Conservation (phyloP, 2,888 invertebrate genomes). For the Agrypnus murinus region DNA sequence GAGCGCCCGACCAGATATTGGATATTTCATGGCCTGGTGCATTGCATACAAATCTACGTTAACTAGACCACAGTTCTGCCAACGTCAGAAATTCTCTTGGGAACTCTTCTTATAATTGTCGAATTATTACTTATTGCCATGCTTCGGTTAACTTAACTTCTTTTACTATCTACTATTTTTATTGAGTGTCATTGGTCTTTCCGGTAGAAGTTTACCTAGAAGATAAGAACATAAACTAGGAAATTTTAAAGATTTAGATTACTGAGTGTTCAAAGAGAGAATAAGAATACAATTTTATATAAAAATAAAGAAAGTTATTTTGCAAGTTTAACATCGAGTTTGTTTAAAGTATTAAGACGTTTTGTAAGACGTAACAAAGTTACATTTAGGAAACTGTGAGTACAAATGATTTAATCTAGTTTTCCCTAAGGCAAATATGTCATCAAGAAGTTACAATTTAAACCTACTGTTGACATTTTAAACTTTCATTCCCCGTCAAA, state of each 20-base stretch:
- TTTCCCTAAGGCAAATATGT: constrained; percentile 3
- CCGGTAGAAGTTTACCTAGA: background rate
- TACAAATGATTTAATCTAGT: constrained; percentile 3
- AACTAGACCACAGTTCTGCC: constrained; percentile 26
- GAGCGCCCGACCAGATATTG: constrained; percentile 31
- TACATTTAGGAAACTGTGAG: constrained; percentile 4
- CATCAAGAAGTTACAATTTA: constrained; percentile 5
- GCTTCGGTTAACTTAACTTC: constrained; percentile 20
- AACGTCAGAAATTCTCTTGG: constrained; percentile 24
- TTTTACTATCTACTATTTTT: background rate
- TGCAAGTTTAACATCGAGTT: background rate
- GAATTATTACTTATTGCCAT: constrained; percentile 26
- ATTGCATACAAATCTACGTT: constrained; percentile 31
- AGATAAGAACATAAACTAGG: too few species aligned
- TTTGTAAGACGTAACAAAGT: background rate
- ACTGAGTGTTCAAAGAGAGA: too few species aligned
- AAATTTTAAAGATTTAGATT: too few species aligned
- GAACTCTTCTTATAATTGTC: constrained; percentile 26
- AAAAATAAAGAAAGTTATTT: too few species aligned
- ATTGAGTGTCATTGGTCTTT: background rate
- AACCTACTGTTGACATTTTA: background rate
- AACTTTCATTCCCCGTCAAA: background rate
- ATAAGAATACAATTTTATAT: too few species aligned
- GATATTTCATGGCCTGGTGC: constrained; percentile 34
- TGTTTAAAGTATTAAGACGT: background rate